These are phyloP conservation scores for Penaeus indicus DNA, from an alignment of 1,140 invertebrate genomes.

Conservation along the genomic window DNA sequence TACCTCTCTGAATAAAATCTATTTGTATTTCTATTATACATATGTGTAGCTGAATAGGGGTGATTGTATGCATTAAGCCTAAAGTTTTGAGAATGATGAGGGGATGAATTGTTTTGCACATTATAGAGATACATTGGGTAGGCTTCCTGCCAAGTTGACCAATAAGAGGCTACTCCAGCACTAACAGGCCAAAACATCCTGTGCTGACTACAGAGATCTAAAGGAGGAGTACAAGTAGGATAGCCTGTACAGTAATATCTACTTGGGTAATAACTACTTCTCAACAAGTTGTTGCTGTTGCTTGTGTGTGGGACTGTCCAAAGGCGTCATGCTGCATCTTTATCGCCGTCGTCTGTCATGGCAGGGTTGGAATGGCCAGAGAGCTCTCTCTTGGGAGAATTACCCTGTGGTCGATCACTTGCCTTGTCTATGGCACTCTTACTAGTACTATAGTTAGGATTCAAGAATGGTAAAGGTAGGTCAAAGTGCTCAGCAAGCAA, in stretches of 20 bases:
- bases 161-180: slow-evolving; percentile 4
- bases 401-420: background rate
- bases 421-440: background rate
- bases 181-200: background rate
- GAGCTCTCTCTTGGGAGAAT: slow-evolving; percentile 15
- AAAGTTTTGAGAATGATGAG: no score
- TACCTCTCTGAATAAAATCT: no score
- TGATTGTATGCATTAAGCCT: no score
- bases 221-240: no score
- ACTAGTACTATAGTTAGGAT: slow-evolving; percentile 3
- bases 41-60: no score
- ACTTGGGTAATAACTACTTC: slow-evolving; percentile 11
- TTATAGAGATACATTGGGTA: slow-evolving; percentile 3
- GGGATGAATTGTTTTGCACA: no score
- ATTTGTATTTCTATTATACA: no score
- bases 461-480: slow-evolving; percentile 42
- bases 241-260: background rate
- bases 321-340: slow-evolving; percentile 34
- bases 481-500: slow-evolving; percentile 26
- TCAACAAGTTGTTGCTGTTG: slow-evolving; percentile 5
- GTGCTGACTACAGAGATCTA: background rate
- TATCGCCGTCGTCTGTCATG: slow-evolving; percentile 39
- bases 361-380: slow-evolving; percentile 43
- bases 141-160: slow-evolving; percentile 19
- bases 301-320: slow-evolving; percentile 48